Evolutionary conservation across 2,888 invertebrate species (phyloP).

Genomic region (Aquatica leii): DNA sequence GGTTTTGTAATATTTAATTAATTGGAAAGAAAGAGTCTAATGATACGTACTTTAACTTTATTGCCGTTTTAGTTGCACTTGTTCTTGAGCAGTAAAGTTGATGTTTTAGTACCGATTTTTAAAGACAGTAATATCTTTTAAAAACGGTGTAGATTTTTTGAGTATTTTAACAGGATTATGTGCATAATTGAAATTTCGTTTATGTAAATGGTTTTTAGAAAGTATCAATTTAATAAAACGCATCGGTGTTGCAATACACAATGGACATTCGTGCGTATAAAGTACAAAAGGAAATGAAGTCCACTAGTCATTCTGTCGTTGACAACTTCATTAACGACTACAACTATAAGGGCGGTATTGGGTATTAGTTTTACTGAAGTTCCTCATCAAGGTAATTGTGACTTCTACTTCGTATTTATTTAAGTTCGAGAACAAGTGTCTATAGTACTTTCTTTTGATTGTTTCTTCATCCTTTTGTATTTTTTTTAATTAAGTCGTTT

Average conservation of each 20-base stretch:
- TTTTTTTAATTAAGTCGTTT: too few species aligned
- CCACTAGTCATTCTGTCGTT: constrained; percentile 53
- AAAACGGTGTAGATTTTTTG: constrained; percentile 10
- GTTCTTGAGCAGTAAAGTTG: too few species aligned
- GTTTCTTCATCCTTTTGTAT: constrained; percentile 27
- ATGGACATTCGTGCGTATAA: constrained; percentile 20
- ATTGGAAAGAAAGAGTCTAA: too few species aligned
- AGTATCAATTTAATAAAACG: constrained; percentile 19
- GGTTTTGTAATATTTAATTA: too few species aligned
- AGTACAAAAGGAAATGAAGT: constrained; percentile 50
- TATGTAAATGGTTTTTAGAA: constrained; percentile 11
- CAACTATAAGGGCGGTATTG: constrained; percentile 26
- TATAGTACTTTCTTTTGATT: constrained; percentile 38
- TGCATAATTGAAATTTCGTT: too few species aligned
- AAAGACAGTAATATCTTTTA: too few species aligned
- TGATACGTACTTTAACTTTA: too few species aligned
- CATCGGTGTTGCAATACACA: constrained; percentile 15
- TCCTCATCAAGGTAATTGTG: constrained; percentile 40
- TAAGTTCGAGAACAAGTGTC: constrained; percentile 43
- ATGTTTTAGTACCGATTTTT: too few species aligned
- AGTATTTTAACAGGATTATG: too few species aligned
- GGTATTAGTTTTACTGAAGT: constrained; percentile 34
- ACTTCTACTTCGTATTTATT: constrained; percentile 49
- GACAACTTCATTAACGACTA: constrained; percentile 52
- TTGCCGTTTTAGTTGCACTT: too few species aligned